phyloP scores from a whole-genome alignment of 2,888 invertebrate genomes.

The Caenorhabditis sp. region DNA sequence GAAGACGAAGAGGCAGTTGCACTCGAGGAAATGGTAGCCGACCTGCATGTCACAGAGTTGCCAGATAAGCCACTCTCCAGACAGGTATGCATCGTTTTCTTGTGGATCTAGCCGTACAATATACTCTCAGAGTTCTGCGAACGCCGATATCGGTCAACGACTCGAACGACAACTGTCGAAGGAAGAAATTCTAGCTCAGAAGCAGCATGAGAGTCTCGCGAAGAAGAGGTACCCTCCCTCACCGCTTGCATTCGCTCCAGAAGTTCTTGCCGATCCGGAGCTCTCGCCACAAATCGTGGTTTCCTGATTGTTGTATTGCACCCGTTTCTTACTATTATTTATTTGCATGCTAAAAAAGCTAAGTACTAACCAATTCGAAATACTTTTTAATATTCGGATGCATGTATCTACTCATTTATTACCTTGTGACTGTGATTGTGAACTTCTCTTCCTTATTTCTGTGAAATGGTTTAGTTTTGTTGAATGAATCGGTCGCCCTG shows the following conservation, averaged over 20 bases:
- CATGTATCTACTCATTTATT: conserved; percentile 3
- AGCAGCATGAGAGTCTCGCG: conserved; percentile 89
- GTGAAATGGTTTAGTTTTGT: conserved; percentile 41
- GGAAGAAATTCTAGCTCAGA: conserved; percentile 74
- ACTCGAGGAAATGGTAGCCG: conserved; percentile 48
- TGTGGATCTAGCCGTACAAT: too few relatives aligned
- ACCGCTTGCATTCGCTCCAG: conserved; percentile 12
- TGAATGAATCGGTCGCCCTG: conserved; percentile 47
- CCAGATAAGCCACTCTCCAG: conserved; percentile 59
- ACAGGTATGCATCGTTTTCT: conserved; percentile 22
- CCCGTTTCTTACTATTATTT: background rate
- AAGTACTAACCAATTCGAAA: background rate
- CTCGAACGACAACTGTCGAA: conserved; percentile 71
- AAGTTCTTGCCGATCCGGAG: conserved; percentile 2
- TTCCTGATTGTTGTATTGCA: conserved; percentile 26
- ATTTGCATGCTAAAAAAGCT: conserved; percentile 11
- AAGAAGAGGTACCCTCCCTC: conserved; percentile 87
- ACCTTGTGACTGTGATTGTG: conserved; percentile 17
- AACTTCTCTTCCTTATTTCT: conserved; percentile 16
- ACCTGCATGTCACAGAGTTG: conserved; percentile 42
- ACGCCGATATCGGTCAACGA: conserved; percentile 5
- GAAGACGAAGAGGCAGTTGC: conserved; percentile 74
- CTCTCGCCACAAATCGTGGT: conserved; percentile 47
- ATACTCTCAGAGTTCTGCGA: conserved; percentile 26
- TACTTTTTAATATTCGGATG: background rate